Percentiles rank a stretch among this genome's conserved stretches.
Conservation (phyloP, 2,113 vertebrate genomes). For the Callipepla squamata region DNA sequence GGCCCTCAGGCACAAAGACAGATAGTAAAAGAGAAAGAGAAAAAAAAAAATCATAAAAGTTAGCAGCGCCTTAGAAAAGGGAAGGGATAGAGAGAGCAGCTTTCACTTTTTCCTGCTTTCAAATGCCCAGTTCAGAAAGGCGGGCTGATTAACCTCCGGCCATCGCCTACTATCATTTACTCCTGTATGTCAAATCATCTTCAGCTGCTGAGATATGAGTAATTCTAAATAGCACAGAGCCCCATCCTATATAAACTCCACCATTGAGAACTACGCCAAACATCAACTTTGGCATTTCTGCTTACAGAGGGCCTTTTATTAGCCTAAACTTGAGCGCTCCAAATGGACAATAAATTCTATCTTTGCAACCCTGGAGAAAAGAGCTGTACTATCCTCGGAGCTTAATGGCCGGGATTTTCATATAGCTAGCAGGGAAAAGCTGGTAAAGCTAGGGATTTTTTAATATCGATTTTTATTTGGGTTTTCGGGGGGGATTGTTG, state of each 20-base stretch:
- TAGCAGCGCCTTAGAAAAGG: conserved; percentile 74
- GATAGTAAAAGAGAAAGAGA: conserved; percentile 74
- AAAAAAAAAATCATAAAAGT: conserved; percentile 73
- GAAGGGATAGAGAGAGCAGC: conserved; percentile 31
- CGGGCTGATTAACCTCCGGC: conserved; percentile 39
- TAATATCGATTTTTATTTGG: neutral
- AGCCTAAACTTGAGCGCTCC: conserved; percentile 59
- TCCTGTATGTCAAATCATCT: conserved; percentile 21
- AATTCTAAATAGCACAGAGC: conserved; percentile 17
- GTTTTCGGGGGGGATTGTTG: neutral
- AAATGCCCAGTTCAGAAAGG: neutral
- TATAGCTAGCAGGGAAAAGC: neutral
- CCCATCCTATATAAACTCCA: conserved; percentile 41
- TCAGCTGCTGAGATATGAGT: conserved; percentile 12
- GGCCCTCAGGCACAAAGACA: conserved; percentile 87
- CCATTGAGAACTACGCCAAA: conserved; percentile 29
- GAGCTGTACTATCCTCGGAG: conserved; percentile 14
- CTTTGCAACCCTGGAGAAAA: conserved; percentile 19
- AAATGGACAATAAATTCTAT: conserved; percentile 70
- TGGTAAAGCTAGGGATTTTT: neutral
- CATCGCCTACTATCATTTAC: conserved; percentile 26
- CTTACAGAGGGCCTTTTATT: conserved; percentile 64
- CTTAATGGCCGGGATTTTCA: conserved; percentile 46
- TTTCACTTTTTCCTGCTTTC: conserved; percentile 41
- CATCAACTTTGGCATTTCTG: conserved; percentile 37